Percentiles rank a stretch among this genome's conserved stretches.
Conservation (phyloP, 1,140 invertebrate genomes). For the Drosophila pseudoobscura region DNA sequence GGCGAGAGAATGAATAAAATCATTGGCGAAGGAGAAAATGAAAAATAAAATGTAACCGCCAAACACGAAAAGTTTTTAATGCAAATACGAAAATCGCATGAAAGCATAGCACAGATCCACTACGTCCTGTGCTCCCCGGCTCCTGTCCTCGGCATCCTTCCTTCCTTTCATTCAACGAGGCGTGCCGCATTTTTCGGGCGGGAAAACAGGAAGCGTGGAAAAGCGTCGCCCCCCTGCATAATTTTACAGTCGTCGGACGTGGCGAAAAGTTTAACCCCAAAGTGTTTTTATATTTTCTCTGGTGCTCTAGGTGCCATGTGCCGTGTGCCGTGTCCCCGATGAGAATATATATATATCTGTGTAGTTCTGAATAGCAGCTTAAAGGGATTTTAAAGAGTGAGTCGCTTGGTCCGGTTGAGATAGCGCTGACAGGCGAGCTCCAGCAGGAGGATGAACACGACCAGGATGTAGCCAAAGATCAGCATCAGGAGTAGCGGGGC, state of each 20-base stretch:
- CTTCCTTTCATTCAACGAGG: conserved; percentile 43
- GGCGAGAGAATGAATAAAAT: conserved; percentile 44
- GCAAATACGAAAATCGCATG: conserved; percentile 74
- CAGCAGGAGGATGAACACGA: conserved; percentile 54
- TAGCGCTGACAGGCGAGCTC: conserved; percentile 65
- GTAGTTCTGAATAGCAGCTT: conserved; percentile 26
- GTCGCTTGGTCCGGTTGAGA: conserved; percentile 3
- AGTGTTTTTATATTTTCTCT: conserved; percentile 61
- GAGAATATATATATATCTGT: neutral
- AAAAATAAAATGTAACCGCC: conserved; percentile 54
- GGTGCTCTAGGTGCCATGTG: conserved; percentile 1
- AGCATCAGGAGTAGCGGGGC: conserved; percentile 77
- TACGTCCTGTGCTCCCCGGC: conserved; percentile 12
- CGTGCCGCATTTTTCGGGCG: conserved; percentile 54
- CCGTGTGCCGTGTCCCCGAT: no score
- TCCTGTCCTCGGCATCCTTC: neutral
- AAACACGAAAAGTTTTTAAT: conserved; percentile 74
- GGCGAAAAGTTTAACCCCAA: conserved; percentile 68
- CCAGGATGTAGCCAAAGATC: conserved; percentile 58
- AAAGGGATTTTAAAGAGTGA: conserved; percentile 59
- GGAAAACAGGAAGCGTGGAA: conserved; percentile 64
- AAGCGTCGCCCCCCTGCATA: conserved; percentile 57
- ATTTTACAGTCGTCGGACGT: conserved; percentile 37
- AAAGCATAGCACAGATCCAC: conserved; percentile 49
- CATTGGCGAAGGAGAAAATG: conserved; percentile 40